Evolutionary conservation across 1,140 invertebrate genomes (phyloP).

Genomic region (Drosophila nasuta): DNA sequence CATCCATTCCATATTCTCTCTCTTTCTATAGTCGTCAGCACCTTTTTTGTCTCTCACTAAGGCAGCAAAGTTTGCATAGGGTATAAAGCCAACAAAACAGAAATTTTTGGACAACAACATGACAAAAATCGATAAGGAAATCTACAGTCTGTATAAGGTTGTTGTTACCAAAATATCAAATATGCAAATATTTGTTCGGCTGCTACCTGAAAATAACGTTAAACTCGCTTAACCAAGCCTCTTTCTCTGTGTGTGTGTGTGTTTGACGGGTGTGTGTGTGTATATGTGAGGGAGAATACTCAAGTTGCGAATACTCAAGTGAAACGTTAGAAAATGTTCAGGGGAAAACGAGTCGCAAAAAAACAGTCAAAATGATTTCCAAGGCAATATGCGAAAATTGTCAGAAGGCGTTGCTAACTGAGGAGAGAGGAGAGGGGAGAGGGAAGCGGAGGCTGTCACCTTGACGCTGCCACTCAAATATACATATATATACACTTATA

Average conservation of each 20-base stretch:
- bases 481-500: neutral
- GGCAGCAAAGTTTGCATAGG: neutral
- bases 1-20: too few relatives aligned
- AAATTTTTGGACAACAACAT: conserved; percentile 20
- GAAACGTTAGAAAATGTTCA: conserved; percentile 52
- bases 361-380: conserved; percentile 52
- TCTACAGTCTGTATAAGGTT: conserved; percentile 76
- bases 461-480: conserved; percentile 49
- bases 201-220: conserved; percentile 71
- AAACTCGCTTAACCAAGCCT: conserved; percentile 32
- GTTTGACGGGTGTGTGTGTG: too few relatives aligned
- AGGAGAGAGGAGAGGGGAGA: conserved; percentile 19
- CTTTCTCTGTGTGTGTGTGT: conserved; percentile 5
- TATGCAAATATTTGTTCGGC: conserved; percentile 79
- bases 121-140: conserved; percentile 73
- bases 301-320: conserved; percentile 57
- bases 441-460: conserved; percentile 61
- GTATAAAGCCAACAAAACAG: conserved; percentile 29
- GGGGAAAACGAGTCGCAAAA: conserved; percentile 33
- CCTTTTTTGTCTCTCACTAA: neutral
- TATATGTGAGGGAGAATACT: too few relatives aligned
- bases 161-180: conserved; percentile 81
- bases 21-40: neutral
- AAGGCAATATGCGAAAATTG: conserved; percentile 61
- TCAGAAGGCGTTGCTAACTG: conserved; percentile 44